Base-by-base conservation (phyloP, 2,888 invertebrate genomes). In the Conistra vaccinii region DNA sequence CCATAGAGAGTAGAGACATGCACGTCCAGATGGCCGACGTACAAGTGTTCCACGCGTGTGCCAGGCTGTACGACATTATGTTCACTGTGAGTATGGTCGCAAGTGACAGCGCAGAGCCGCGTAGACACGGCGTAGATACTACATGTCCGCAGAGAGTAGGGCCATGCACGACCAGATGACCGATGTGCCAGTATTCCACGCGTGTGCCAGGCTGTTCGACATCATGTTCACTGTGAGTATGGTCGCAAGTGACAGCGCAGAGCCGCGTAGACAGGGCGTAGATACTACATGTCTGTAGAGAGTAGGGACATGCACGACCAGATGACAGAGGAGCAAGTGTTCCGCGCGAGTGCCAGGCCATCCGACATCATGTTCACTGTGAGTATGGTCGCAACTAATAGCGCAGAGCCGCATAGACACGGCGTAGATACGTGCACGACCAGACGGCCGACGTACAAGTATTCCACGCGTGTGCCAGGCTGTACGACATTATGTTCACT, bases 301-400 rank as follows among this genome's bases (percentile, higher is more conserved):
- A 60, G 91, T 67, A 86, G 35, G 12, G 17, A n/a, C 35, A n/a
- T 35, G n/a, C 35, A 35, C 2, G 17, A 32, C 6, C 58, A n/a
- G 84, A 95, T 96, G 95, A 95, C 95, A 0, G 95, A 95, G 78
- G 83, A 90, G 3, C 96, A 96, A 76, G 95, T 95, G 74, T 95
- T 95, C 88, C 95, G 95, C 78, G 92, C 92, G 0, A 92, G 93
- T 69, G 94, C 93, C 12, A 86, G 95, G 17, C 91, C 95, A 1
- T 95, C 95, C 71, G 95, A 95, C 76, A 86, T 94, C 69, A 90
- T 96, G 91, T 93, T 92, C 62, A 95, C 94, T 45, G 95, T 95
- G 69, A 90, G 92, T 88, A 69, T 51, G 26, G 7, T 32, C 10
- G 20, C 39, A 0, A 23, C 5, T 53, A 14, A 23, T 23, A 35